Conservation (phyloP, 2,113 vertebrate species). For the Hirundichthys speculiger region DNA sequence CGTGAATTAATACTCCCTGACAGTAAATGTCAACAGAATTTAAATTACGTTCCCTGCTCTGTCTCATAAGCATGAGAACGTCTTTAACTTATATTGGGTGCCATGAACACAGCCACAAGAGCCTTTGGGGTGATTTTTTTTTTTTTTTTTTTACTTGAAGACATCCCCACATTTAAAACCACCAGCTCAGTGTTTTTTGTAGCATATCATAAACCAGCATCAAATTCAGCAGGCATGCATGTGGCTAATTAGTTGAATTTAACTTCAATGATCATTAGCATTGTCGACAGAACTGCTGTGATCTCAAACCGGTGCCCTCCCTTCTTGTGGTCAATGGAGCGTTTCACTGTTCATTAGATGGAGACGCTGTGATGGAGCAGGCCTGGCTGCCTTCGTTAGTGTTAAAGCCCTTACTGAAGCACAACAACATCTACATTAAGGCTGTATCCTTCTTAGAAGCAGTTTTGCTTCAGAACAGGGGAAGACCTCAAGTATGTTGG, state of each 20-base stretch:
- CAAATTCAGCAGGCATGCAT: constrained; percentile 61
- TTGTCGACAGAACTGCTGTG: constrained; percentile 79
- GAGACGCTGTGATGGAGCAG: constrained; percentile 53
- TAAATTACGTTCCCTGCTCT: constrained; percentile 80
- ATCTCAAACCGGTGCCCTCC: constrained; percentile 64
- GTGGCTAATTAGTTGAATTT: constrained; percentile 81
- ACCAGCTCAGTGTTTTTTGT: constrained; percentile 72
- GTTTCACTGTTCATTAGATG: constrained; percentile 68
- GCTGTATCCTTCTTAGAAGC: constrained; percentile 14
- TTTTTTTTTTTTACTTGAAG: constrained; percentile 72
- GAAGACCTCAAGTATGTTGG: neutral
- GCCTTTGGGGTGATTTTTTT: constrained; percentile 62
- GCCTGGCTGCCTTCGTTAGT: constrained; percentile 58
- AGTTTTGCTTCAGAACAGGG: neutral
- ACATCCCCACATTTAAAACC: constrained; percentile 66
- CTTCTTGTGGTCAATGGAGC: constrained; percentile 68
- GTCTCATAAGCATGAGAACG: constrained; percentile 77
- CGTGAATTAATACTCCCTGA: constrained; percentile 82
- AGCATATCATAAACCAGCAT: constrained; percentile 63
- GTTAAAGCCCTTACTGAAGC: constrained; percentile 48
- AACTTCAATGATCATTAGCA: constrained; percentile 75
- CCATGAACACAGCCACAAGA: constrained; percentile 71
- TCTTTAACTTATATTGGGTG: constrained; percentile 80
- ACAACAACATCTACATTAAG: constrained; percentile 47
- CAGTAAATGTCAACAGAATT: constrained; percentile 88